Percentiles rank a stretch among this genome's conserved stretches.
Conservation (phyloP, 30 jellyfish, hydroid and myxozoan genomes). For the Mastigias papua region DNA sequence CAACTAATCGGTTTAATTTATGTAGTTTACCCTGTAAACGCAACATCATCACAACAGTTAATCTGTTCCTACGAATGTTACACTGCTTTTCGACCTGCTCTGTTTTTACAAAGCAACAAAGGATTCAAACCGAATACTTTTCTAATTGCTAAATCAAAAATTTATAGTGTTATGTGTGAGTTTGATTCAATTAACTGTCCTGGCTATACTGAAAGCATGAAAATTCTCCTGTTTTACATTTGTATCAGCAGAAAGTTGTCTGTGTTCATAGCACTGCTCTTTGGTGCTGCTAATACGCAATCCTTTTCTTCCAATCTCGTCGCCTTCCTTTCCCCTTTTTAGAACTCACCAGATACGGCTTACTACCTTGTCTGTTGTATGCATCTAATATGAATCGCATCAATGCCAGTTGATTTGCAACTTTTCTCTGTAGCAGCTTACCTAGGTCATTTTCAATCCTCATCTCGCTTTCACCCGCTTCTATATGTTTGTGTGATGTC, state of each 20-base stretch:
- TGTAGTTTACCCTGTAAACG: no score
- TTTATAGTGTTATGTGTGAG: no score
- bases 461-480: neutral
- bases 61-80: no score
- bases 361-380: slow-evolving; percentile 39
- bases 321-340: neutral
- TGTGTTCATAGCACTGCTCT: neutral
- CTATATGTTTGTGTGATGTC: neutral
- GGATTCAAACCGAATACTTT: no score
- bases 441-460: neutral
- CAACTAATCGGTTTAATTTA: no score
- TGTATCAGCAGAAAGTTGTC: neutral
- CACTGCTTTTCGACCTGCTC: no score
- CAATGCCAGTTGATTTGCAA: slow-evolving; percentile 31
- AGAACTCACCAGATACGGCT: slow-evolving; percentile 42
- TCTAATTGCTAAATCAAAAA: no score
- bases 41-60: no score
- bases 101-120: no score
- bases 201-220: neutral
- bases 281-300: neutral
- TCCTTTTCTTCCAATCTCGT: neutral
- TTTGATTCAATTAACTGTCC: neutral
- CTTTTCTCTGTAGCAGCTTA: neutral
- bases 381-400: slow-evolving; percentile 22
- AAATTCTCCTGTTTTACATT: neutral